Evolutionary conservation across 1,140 invertebrate genomes (phyloP).

Genomic region (Choristoneura fumiferana): DNA sequence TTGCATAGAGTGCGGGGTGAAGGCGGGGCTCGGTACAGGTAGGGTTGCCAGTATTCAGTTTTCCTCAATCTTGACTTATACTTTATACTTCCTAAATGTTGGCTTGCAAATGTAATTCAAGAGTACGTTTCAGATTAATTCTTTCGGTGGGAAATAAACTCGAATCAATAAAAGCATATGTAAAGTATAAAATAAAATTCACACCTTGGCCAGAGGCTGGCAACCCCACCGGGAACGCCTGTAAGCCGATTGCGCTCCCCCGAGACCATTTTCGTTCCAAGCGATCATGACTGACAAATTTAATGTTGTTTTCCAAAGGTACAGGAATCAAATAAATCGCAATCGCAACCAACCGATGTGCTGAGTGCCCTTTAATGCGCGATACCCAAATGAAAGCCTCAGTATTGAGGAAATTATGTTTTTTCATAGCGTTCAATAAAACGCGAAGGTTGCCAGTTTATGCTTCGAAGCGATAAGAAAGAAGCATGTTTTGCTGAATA

Average conservation of each 20-base stretch:
- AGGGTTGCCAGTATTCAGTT: not conserved
- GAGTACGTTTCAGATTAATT: no score
- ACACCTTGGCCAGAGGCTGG: conserved; percentile 3
- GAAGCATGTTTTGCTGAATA: no score
- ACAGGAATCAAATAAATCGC: conserved; percentile 43
- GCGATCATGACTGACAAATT: conserved; percentile 32
- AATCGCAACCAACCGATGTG: conserved; percentile 35
- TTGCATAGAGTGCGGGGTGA: conserved; percentile 10
- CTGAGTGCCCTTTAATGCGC: conserved; percentile 39
- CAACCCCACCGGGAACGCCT: conserved; percentile 1
- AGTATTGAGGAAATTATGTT: conserved; percentile 23
- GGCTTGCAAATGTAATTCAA: no score
- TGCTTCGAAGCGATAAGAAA: conserved; percentile 1
- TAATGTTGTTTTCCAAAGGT: conserved; percentile 30
- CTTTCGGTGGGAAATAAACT: no score
- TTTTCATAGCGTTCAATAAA: conserved; percentile 22
- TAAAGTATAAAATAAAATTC: conserved; percentile 9
- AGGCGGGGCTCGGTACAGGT: not conserved
- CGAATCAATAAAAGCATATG: not conserved
- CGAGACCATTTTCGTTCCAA: conserved; percentile 18
- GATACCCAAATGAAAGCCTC: conserved; percentile 27
- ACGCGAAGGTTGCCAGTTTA: not conserved
- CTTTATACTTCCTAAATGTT: no score
- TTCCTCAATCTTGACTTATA: no score
- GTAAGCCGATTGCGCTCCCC: conserved; percentile 19